Conservation (phyloP, 2,797 vertebrate genomes). For the Zalophus californianus region DNA sequence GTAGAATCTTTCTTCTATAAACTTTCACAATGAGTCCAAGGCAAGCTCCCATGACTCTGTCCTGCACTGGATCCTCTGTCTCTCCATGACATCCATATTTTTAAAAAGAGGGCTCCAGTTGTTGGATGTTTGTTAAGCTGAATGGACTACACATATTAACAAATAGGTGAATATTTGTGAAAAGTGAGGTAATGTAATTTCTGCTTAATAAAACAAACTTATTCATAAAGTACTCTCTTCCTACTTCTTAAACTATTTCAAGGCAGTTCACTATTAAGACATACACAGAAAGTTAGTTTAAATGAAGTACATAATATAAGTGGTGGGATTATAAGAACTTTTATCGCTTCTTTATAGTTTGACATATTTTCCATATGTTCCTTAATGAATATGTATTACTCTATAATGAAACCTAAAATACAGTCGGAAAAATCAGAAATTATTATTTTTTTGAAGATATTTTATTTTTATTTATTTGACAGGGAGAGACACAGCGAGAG, state of each 20-base stretch:
- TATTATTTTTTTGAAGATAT: neutral
- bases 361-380: slow-evolving; percentile 10
- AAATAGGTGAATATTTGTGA: neutral
- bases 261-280: neutral
- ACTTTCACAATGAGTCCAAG: neutral
- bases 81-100: neutral
- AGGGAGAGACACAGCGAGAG: too few species aligned
- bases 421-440: neutral
- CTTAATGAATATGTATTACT: neutral
- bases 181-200: neutral
- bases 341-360: neutral
- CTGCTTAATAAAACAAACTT: neutral
- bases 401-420: slow-evolving; percentile 25
- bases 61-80: neutral
- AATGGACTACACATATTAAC: neutral
- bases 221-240: neutral
- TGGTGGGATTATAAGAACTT: neutral
- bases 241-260: slow-evolving; percentile 44
- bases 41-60: neutral
- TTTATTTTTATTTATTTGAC: too few species aligned
- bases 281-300: neutral
- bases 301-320: neutral
- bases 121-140: neutral
- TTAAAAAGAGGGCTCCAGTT: neutral
- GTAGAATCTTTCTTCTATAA: neutral